Base-by-base conservation (phyloP, 2,888 invertebrate species). In the Drosophila meridiana region DNA sequence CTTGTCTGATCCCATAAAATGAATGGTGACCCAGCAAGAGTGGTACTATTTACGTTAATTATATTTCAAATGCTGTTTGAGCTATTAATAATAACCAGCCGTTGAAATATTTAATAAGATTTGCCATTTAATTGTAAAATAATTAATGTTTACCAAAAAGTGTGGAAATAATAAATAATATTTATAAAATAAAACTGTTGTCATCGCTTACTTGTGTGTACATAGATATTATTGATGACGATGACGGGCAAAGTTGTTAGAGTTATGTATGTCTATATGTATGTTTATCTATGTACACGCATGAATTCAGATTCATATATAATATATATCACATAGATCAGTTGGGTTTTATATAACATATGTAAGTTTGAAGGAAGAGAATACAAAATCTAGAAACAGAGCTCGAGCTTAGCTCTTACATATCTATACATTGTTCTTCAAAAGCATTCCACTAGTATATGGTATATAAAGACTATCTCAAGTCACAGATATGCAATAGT, bases 121-220 rank as follows among this genome's bases (percentile, higher is more conserved):
- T 50, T 50, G 48, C 30, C 30, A 50, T 32, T 50, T 50, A 8
- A 50, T n/a, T 50, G 14, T n/a, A n/a, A 30, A 45, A 47, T 47
- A 47, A 28, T 28, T 47, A 26, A 5, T 45, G 26, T 26, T 9
- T 28, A 3, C 28, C 1, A 6, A 26, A 20, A 47, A 28, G 47
- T 47, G 13, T 47, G 13, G 0, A 47, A 47, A 28, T 47, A 43
- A 43, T 43, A 43, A 20, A 9, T 43, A 20, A 20, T 20, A 42
- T 20, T 20, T 20, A 42, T 42, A 20, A 20, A 20, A 3, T 7
- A 42, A 42, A n/a, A 42, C 26, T 26, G 2, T 45, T 2, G 13
- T 5, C 4, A 0, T 20, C 20, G 20, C 20, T 20, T 20, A 1
- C 20, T 20, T 20, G 1, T 20, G 1, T 20, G 20, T 26, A 13